Base-by-base conservation (phyloP, 2,888 invertebrate genomes). In the Caenorhabditis imperialis region DNA sequence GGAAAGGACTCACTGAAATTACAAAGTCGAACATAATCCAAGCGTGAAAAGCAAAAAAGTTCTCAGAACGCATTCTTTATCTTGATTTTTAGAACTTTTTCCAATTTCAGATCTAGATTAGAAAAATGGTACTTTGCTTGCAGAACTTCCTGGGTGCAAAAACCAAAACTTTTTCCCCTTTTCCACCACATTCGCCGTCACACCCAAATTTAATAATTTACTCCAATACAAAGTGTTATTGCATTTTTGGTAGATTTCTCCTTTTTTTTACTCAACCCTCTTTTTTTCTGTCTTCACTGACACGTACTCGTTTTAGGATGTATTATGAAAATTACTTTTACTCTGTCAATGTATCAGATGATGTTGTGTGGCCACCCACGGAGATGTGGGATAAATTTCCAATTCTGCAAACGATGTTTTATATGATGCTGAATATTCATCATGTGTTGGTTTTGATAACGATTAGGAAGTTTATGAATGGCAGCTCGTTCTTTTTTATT, bases 341-440 rank as follows among this genome's bases (percentile, higher is more conserved):
- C 33, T 67, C 67, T 10, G 33, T 67, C 10, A 57, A 67, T 22
- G 51, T 67, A 16, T 48, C 42, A 5, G 67, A 58, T 45, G 67
- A 50, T 20, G 44, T 51, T 3, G 38, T 30, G 14, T 57, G 57
- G 57, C 67, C 67, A 7, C 35, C 23, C 18, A 57, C 42, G 51
- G 57, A 67, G 38, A 67, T 57, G 47, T 67, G 67, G 67, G 51
- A 51, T 14, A 12, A 58, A 42, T 67, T 67, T 30, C 67, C 67
- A 8, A 22, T 67, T 0, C 27, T 42, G 57, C 44, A 57, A 30
- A 67, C 67, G 2, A 6, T 50, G 10, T 50, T 71, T 8, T 71
- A 71, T 23, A 61, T 71, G 61, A 50, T 33, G 14, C 37, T 71
- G 25, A 71, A 61, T 55, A 62, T 71, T 37, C 70, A 71, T 57